Conservation (phyloP, 2,888 invertebrate genomes). For the Scaptomyza flava region DNA sequence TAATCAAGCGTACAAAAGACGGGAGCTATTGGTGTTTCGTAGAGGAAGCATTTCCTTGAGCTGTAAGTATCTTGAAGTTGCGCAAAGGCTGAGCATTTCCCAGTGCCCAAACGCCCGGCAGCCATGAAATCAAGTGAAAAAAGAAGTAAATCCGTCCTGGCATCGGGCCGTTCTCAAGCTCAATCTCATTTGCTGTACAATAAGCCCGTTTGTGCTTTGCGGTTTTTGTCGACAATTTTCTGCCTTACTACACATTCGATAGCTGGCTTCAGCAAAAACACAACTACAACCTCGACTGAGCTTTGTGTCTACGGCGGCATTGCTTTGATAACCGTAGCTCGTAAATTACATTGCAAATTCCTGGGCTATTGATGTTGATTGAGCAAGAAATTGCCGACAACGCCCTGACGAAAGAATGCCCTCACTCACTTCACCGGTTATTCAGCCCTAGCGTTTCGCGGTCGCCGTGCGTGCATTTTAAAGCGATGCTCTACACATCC, state of each 20-base stretch:
- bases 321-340: constrained; percentile 59
- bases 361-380: constrained; percentile 79
- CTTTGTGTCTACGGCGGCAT: constrained; percentile 34
- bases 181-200: constrained; percentile 67
- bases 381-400: constrained; percentile 80
- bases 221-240: constrained; percentile 71
- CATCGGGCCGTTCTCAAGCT: constrained; percentile 51
- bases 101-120: constrained; percentile 37
- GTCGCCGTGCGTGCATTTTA: constrained; percentile 36
- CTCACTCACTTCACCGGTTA: constrained; percentile 8
- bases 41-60: constrained; percentile 45
- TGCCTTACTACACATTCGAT: constrained; percentile 72
- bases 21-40: neutral
- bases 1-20: constrained; percentile 69
- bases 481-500: constrained; percentile 53
- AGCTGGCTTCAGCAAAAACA: constrained; percentile 63
- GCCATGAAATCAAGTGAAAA: constrained; percentile 76
- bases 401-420: constrained; percentile 52
- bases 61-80: constrained; percentile 51
- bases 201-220: constrained; percentile 17
- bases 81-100: constrained; percentile 27
- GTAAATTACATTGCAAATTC: constrained; percentile 79
- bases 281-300: constrained; percentile 21
- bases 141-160: constrained; percentile 53
- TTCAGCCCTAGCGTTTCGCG: constrained; percentile 8